Percentiles rank a stretch among this genome's conserved stretches.
Conservation (phyloP, 2,113 vertebrate species). For the Lates calcarifer region DNA sequence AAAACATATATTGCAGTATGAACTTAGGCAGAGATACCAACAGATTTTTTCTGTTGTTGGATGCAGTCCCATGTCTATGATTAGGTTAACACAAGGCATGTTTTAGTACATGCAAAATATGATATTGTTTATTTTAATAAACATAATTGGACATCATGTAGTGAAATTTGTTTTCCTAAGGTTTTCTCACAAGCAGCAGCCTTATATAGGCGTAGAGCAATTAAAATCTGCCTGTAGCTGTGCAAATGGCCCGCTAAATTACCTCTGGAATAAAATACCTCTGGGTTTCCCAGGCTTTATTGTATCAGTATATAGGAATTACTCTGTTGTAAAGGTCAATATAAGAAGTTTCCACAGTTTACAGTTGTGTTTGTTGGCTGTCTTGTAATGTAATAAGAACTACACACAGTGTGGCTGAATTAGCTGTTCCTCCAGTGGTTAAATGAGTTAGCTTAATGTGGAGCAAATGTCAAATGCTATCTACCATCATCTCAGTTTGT, state of each 20-base stretch:
- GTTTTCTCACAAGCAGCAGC: slow-evolving; percentile 15
- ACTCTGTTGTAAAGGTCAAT: slow-evolving; percentile 43
- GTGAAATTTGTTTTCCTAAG: slow-evolving; percentile 15
- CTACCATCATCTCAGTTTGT: slow-evolving; percentile 52
- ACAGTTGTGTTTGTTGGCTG: slow-evolving; percentile 1
- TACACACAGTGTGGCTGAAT: slow-evolving; percentile 21
- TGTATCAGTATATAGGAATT: slow-evolving; percentile 31
- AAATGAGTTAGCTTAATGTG: slow-evolving; percentile 56
- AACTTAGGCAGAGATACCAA: too few species aligned
- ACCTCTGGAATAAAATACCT: slow-evolving; percentile 29
- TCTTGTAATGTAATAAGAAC: slow-evolving; percentile 5
- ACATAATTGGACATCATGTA: slow-evolving; percentile 21
- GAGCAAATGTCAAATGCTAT: slow-evolving; percentile 60
- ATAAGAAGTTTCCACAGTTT: slow-evolving; percentile 11
- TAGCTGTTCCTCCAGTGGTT: slow-evolving; percentile 41
- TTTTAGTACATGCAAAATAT: slow-evolving; percentile 7
- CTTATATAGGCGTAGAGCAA: slow-evolving; percentile 23
- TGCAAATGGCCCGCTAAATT: slow-evolving; percentile 17
- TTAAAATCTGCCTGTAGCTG: slow-evolving; percentile 15
- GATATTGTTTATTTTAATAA: slow-evolving; percentile 26
- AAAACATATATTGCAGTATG: too few species aligned
- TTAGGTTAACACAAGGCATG: not conserved
- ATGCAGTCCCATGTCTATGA: not conserved
- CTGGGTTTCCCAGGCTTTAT: slow-evolving; percentile 21
- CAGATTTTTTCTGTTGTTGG: not conserved